Conservation (phyloP, 1,140 invertebrate species). For the Bombus ignitus region DNA sequence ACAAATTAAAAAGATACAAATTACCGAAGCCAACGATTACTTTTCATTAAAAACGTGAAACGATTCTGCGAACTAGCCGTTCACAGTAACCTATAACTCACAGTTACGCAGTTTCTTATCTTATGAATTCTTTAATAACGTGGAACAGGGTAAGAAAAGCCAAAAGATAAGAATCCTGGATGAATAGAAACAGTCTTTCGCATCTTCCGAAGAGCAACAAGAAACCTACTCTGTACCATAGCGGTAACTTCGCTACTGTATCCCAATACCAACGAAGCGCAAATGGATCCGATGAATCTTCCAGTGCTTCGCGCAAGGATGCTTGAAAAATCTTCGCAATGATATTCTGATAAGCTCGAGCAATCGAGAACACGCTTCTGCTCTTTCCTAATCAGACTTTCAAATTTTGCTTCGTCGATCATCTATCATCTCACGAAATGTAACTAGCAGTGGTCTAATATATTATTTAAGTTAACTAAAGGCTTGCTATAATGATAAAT, state of each 20-base stretch:
- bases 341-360: neutral
- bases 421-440: neutral
- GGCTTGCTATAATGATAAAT: too few species aligned
- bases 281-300: conserved; percentile 5
- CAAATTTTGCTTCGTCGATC: neutral
- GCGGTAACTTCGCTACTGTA: neutral
- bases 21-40: neutral
- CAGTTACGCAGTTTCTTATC: conserved; percentile 4
- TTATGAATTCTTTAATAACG: neutral
- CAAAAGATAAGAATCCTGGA: conserved; percentile 11
- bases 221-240: neutral
- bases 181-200: conserved; percentile 26
- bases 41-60: conserved; percentile 4
- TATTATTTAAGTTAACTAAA: too few species aligned
- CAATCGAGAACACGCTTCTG: neutral
- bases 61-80: neutral
- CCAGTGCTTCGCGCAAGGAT: too few species aligned
- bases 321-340: neutral
- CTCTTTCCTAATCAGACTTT: neutral
- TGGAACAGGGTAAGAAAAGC: too few species aligned
- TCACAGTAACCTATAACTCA: neutral
- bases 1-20: neutral
- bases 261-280: neutral
- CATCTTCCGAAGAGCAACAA: neutral
- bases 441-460: neutral